Evolutionary conservation across 2,797 vertebrate genomes (phyloP).

Genomic region (Setipinna tenuifilis): DNA sequence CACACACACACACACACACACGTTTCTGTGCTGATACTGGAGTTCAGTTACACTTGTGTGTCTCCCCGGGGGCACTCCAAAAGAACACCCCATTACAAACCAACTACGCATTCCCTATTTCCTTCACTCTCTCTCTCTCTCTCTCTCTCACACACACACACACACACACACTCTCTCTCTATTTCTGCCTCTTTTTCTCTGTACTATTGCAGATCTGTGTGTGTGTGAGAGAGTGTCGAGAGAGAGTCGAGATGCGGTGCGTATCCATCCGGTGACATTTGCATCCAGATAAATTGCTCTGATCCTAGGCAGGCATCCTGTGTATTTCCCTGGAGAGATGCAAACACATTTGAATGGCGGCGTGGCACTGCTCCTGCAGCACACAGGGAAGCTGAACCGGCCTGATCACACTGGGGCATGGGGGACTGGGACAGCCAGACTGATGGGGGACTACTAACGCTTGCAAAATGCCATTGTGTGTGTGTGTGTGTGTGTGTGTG

Average conservation of each 20-base stretch:
- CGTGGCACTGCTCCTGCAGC: background rate
- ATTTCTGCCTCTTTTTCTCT: background rate
- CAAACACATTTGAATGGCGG: background rate
- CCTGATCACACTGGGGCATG: background rate
- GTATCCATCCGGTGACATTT: constrained; percentile 6
- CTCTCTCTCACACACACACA: background rate
- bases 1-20: constrained; percentile 4
- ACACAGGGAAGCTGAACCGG: too few species aligned
- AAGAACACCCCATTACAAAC: constrained; percentile 15
- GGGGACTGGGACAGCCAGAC: background rate
- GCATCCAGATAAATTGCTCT: constrained; percentile 13
- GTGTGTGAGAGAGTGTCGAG: background rate
- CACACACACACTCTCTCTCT: background rate
- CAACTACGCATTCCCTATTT: background rate
- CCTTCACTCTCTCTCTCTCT: background rate
- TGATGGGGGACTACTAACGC: background rate
- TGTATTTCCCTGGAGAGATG: background rate
- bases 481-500: constrained; percentile 2
- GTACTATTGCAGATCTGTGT: background rate
- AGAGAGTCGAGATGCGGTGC: background rate
- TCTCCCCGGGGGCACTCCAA: background rate
- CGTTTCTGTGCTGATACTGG: background rate
- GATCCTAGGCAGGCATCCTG: background rate
- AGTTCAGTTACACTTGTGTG: background rate
- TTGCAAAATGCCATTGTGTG: constrained; percentile 8